Base-by-base conservation (phyloP, 2,888 invertebrate species). In the Liodrosophila aerea region DNA sequence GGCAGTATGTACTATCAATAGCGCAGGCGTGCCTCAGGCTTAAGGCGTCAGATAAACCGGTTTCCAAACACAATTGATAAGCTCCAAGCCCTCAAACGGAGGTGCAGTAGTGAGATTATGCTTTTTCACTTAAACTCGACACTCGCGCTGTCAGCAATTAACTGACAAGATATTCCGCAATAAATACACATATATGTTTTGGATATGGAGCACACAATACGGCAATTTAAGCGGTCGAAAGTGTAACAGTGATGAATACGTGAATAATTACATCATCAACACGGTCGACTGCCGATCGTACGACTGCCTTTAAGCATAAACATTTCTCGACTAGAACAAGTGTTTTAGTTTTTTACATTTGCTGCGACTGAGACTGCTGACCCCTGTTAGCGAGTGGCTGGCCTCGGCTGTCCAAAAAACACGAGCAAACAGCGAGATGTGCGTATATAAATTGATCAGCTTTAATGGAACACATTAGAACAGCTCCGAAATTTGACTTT, bases 371-470 rank as follows among this genome's bases (percentile, higher is more conserved):
- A 22, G 3, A 22, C 22, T 22, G 22, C 29, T 70, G 76, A 71
- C 56, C 76, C 57, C 60, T 30, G 49, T n/a, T 9, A 34, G 31
- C 40, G 56, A 70, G 72, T 53, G 27, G 72, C 40, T 71, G 72
- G 16, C 71, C 71, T 71, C 57, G 66, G 27, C 15, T 33, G 41
- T 53, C 66, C 66, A 65, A 71, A 64, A 54, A 37, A 34, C 15
- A 46, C 50, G 47, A 68, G 8, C 2, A 9, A 29, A 37, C 30
- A 69, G 30, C 29, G 49, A 53, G 44, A 71, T 37, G 53, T 57
- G 76, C 51, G 72, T 70, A 40, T 29, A 37, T 58, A 64, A 69
- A 69, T 74, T 74, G 75, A 74, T 73, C 71, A 45, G 74, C 69
- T 69, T 74, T 69, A 74, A 69, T 63, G 12, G 40, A 43, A 40